Conservation (phyloP, 2,797 vertebrate species). For the Emydoidea blandingii region DNA sequence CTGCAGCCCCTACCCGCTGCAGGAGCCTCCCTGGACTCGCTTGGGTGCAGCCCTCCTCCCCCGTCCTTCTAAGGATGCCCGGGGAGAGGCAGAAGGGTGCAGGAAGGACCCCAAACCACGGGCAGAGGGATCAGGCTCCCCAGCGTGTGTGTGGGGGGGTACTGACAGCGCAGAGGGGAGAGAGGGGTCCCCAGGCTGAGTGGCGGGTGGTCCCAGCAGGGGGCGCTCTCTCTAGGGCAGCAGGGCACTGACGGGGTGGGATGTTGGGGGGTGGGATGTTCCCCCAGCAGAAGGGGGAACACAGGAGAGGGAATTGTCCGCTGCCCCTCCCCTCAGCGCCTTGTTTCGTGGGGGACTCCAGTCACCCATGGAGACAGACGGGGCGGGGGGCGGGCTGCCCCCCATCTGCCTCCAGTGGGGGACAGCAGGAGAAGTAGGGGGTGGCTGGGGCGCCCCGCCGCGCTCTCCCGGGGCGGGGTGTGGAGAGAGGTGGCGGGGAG, state of each 20-base stretch:
- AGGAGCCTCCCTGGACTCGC: background rate
- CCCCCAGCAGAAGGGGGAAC: background rate
- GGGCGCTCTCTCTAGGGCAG: background rate
- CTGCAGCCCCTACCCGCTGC: background rate
- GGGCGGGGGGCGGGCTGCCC: background rate
- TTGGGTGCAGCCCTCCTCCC: background rate
- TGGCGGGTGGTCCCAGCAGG: background rate
- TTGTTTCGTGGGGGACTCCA: background rate
- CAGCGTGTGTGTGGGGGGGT: too few species aligned
- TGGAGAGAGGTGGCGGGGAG: background rate
- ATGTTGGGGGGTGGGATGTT: background rate
- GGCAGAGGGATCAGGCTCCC: background rate
- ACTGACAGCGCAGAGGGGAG: too few species aligned
- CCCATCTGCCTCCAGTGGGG: too few species aligned
- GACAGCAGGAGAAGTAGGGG: background rate
- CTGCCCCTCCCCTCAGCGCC: background rate
- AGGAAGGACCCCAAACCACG: conserved; percentile 27
- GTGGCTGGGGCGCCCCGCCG: background rate
- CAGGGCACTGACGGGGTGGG: background rate
- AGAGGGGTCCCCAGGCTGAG: background rate
- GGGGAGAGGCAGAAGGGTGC: background rate
- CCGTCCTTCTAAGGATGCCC: background rate
- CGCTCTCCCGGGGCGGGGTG: background rate
- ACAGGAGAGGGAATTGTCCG: too few species aligned
- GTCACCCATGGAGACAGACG: background rate